phyloP scores from a whole-genome alignment of 1,140 invertebrate genomes.

The Hyposmocoma kahamanoa region DNA sequence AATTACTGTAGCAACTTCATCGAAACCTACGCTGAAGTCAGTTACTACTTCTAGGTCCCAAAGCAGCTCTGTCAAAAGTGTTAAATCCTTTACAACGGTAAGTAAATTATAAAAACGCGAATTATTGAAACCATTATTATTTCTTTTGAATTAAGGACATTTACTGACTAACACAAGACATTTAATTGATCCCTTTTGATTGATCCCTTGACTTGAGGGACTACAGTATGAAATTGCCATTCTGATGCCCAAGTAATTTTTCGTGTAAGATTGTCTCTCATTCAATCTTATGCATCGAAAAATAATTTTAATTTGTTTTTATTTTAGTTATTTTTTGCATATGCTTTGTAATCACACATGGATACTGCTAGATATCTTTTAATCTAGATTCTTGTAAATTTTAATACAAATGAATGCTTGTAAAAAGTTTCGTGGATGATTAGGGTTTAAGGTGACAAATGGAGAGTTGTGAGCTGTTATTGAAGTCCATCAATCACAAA shows the following conservation, averaged over 20 bases:
- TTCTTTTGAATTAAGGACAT: background rate
- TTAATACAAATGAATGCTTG: too few relatives aligned
- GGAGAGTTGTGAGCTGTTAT: too few relatives aligned
- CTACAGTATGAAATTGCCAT: background rate
- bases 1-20: background rate
- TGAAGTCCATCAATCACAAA: too few relatives aligned
- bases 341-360: too few relatives aligned
- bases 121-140: background rate
- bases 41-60: slow-evolving; percentile 28
- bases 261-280: background rate
- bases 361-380: too few relatives aligned
- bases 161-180: background rate
- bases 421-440: too few relatives aligned
- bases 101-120: slow-evolving; percentile 9
- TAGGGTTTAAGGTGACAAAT: too few relatives aligned
- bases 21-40: slow-evolving; percentile 14
- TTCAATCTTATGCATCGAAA: slow-evolving; percentile 2
- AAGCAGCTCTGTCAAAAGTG: slow-evolving; percentile 42
- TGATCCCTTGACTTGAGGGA: background rate
- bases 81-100: slow-evolving; percentile 53
- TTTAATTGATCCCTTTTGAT: background rate
- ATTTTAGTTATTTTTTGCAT: too few relatives aligned
- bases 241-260: background rate
- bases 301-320: too few relatives aligned
- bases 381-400: too few relatives aligned